Conservation (phyloP, 1,140 invertebrate species). For the Drosophila trapezifrons region DNA sequence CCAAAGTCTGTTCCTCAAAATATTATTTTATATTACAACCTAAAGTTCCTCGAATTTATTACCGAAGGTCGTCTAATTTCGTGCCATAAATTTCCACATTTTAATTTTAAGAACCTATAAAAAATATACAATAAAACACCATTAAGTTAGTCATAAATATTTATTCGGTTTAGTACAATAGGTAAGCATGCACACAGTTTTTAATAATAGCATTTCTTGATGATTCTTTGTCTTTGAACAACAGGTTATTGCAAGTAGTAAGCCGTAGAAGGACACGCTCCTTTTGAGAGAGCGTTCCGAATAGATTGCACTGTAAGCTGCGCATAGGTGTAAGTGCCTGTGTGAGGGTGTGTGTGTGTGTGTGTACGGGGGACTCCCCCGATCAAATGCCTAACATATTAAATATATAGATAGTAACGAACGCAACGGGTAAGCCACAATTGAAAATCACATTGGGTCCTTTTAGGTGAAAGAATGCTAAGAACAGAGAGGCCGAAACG, state of each 20-base stretch:
- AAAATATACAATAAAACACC: background rate
- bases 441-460: conserved; percentile 73
- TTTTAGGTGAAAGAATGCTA: conserved; percentile 47
- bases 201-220: conserved; percentile 54
- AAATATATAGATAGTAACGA: conserved; percentile 60
- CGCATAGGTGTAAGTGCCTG: conserved; percentile 23
- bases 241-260: conserved; percentile 59
- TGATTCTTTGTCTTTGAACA: conserved; percentile 50
- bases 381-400: conserved; percentile 49
- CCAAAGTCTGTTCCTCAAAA: background rate
- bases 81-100: too few relatives aligned
- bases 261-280: conserved; percentile 48
- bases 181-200: conserved; percentile 67
- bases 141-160: conserved; percentile 54
- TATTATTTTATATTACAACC: too few relatives aligned
- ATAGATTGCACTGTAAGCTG: conserved; percentile 51
- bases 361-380: conserved; percentile 17
- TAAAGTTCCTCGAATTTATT: too few relatives aligned
- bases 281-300: conserved; percentile 20
- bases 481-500: conserved; percentile 33
- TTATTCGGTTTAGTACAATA: conserved; percentile 69
- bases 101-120: background rate
- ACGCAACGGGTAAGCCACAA: conserved; percentile 73
- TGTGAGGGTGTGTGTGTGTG: conserved; percentile 17
- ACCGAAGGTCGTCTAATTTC: too few relatives aligned